Conservation (phyloP, 2,797 vertebrate genomes). For the Gambelia wislizenii region DNA sequence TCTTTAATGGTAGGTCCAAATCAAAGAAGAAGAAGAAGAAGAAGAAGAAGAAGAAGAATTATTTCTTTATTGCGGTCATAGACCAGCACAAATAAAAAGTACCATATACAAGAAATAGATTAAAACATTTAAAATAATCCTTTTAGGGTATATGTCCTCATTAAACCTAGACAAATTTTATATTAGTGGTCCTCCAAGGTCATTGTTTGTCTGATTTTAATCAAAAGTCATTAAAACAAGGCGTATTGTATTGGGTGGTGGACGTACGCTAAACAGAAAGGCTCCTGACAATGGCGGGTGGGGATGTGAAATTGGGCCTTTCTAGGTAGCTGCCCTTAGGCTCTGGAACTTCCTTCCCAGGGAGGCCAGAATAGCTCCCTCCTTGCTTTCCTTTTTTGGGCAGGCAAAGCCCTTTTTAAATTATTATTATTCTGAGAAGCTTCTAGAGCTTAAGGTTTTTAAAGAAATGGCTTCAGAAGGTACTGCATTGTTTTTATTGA, state of each 20-base stretch:
- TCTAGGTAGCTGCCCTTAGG: not conserved
- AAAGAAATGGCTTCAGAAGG: not conserved
- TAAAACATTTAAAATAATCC: too few relatives aligned
- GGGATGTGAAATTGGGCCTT: not conserved
- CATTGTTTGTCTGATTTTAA: too few relatives aligned
- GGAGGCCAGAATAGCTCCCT: not conserved
- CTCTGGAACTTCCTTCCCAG: not conserved
- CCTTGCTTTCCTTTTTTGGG: not conserved
- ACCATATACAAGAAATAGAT: too few relatives aligned
- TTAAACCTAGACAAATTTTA: too few relatives aligned
- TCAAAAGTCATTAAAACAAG: too few relatives aligned
- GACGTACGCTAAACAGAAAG: not conserved
- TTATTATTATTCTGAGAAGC: not conserved
- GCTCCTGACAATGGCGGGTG: not conserved
- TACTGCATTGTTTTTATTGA: not conserved
- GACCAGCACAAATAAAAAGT: too few relatives aligned
- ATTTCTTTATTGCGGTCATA: too few relatives aligned
- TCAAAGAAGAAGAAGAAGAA: too few relatives aligned
- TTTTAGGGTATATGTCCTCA: too few relatives aligned
- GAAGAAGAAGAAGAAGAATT: too few relatives aligned
- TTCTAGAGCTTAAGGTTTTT: not conserved
- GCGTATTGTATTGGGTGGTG: too few relatives aligned
- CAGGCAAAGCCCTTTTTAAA: not conserved
- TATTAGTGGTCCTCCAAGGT: too few relatives aligned
- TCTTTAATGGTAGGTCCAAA: not conserved